Evolutionary conservation across 92 coral and sea anemone genomes (phyloP).

Genomic region (Paragorgia papillata): DNA sequence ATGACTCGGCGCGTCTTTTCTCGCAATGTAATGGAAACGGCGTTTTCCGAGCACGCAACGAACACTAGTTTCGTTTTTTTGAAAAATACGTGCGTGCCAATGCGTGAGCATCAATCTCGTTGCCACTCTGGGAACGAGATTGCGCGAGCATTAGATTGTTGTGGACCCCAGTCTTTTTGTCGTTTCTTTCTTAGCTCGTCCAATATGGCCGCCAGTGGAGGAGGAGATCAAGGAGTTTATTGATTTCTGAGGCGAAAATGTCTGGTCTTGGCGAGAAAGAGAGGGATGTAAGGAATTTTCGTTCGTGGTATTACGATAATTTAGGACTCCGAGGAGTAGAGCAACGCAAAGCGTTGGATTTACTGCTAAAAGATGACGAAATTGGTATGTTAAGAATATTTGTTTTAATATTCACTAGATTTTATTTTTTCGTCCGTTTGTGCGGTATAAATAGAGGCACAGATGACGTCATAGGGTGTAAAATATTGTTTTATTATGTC

Average conservation of each 20-base stretch:
- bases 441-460: background rate
- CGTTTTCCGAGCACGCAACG: constrained; percentile 10
- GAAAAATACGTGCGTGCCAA: background rate
- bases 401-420: too few relatives aligned
- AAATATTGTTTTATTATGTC: too few relatives aligned
- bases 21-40: constrained; percentile 35
- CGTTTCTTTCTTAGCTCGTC: background rate
- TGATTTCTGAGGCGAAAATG: constrained; percentile 24
- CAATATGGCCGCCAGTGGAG: background rate
- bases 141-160: too few relatives aligned
- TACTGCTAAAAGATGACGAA: constrained; percentile 84
- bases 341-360: constrained; percentile 88
- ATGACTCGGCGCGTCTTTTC: background rate
- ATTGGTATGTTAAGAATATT: constrained; percentile 61
- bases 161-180: too few relatives aligned
- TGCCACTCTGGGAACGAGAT: too few relatives aligned
- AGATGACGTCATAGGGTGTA: too few relatives aligned
- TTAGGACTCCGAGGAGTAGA: constrained; percentile 91
- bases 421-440: background rate
- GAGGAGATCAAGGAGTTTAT: background rate
- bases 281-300: constrained; percentile 82
- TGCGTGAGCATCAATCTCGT: background rate
- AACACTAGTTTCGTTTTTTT: background rate
- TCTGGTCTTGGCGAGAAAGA: constrained; percentile 15
- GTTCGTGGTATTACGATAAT: constrained; percentile 90